Evolutionary conservation across 2,888 invertebrate genomes (phyloP).

Genomic region (Lathronympha strigana): DNA sequence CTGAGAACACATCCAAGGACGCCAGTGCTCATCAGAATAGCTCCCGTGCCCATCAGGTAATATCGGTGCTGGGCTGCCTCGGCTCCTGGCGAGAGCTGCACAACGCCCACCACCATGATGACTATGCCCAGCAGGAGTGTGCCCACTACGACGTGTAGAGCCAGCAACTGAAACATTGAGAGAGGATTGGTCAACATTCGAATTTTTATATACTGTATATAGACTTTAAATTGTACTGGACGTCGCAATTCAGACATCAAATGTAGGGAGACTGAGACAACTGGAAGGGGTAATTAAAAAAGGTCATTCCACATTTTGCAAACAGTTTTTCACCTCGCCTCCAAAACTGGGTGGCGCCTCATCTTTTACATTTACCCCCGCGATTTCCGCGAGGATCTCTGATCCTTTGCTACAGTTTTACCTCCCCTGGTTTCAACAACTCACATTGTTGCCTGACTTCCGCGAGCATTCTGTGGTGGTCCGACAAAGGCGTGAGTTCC

Average conservation of each 20-base stretch:
- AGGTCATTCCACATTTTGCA: too few species aligned
- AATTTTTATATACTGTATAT: too few species aligned
- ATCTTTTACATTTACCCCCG: too few species aligned
- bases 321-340: too few species aligned
- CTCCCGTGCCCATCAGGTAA: constrained; percentile 87
- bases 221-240: too few species aligned
- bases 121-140: constrained; percentile 89
- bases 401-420: too few species aligned
- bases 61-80: constrained; percentile 90
- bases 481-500: background rate
- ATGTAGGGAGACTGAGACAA: too few species aligned
- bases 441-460: background rate
- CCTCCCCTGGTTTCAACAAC: too few species aligned
- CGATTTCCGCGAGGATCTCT: too few species aligned
- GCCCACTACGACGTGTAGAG: constrained; percentile 89
- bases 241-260: too few species aligned
- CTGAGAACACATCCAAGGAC: constrained; percentile 86
- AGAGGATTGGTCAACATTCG: background rate
- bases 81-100: constrained; percentile 90
- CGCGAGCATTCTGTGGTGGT: background rate
- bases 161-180: constrained; percentile 83
- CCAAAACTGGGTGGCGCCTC: too few species aligned
- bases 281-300: too few species aligned
- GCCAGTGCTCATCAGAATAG: constrained; percentile 85
- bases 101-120: constrained; percentile 89